Conservation (phyloP, 2,113 vertebrate genomes). For the Indicator indicator region DNA sequence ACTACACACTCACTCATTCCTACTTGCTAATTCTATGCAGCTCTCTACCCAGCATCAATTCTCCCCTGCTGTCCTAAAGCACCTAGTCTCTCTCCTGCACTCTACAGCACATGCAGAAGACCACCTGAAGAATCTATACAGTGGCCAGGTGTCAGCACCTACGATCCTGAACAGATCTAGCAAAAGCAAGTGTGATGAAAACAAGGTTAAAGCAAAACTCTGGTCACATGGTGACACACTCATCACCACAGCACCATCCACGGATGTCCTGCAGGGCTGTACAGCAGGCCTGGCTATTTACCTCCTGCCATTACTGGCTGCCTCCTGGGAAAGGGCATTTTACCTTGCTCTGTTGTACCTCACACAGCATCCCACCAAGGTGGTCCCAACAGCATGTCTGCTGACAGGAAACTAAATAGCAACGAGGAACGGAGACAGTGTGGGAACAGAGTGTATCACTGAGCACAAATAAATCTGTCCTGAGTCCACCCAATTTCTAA, state of each 20-base stretch:
- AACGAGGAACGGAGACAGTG: background rate
- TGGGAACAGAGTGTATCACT: background rate
- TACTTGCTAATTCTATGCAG: background rate
- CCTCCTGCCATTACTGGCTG: background rate
- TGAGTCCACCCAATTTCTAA: background rate
- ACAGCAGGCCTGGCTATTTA: background rate
- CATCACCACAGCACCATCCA: background rate
- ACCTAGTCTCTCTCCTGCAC: background rate
- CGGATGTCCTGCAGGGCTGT: background rate
- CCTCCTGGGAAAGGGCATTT: background rate
- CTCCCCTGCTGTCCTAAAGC: background rate
- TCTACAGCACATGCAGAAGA: fast-evolving
- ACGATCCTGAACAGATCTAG: background rate
- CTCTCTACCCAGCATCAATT: too few species aligned
- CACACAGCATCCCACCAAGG: background rate
- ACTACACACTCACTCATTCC: background rate
- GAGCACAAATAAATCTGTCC: background rate
- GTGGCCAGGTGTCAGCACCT: background rate
- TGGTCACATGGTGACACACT: background rate
- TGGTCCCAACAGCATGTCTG: background rate
- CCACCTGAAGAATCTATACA: background rate
- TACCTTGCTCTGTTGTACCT: background rate
- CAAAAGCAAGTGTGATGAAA: background rate
- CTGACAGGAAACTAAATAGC: background rate
- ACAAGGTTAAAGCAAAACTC: background rate